Percentiles rank a stretch among this genome's conserved stretches.
phyloP scores from a whole-genome alignment of 2,888 invertebrate genomes.

The Archips xylosteana region DNA sequence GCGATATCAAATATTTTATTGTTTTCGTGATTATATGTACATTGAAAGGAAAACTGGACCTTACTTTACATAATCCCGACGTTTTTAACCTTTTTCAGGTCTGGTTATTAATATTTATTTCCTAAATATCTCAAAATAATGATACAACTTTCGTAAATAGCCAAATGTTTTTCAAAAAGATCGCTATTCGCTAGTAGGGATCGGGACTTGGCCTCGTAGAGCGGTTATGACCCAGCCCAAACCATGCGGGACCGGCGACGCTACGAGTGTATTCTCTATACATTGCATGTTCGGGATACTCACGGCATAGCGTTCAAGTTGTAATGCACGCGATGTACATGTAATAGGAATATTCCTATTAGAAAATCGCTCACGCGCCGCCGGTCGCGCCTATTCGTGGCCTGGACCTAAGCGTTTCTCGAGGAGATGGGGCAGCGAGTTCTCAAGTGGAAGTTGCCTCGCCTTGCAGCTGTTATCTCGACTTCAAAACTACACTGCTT shows the following conservation, averaged over 20 bases:
- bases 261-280: not conserved
- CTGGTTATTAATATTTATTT: not conserved
- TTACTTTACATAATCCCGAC: too few relatives aligned
- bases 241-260: not conserved
- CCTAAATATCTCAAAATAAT: conserved; percentile 1
- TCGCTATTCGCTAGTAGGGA: conserved; percentile 39
- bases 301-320: not conserved
- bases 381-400: conserved; percentile 19
- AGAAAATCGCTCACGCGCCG: not conserved
- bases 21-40: too few relatives aligned
- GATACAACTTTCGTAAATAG: conserved; percentile 34
- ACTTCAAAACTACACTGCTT: conserved; percentile 44
- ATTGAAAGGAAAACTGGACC: too few relatives aligned
- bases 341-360: too few relatives aligned
- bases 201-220: conserved; percentile 42
- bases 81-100: not conserved
- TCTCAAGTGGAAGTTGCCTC: conserved; percentile 53
- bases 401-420: conserved; percentile 51
- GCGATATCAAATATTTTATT: too few relatives aligned
- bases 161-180: conserved; percentile 34
- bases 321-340: not conserved
- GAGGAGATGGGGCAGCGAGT: conserved; percentile 49
- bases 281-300: not conserved
- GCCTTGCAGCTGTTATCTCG: conserved; percentile 43
- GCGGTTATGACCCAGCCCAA: not conserved